Conservation (phyloP, 2,113 vertebrate genomes). For the Vimba vimba region DNA sequence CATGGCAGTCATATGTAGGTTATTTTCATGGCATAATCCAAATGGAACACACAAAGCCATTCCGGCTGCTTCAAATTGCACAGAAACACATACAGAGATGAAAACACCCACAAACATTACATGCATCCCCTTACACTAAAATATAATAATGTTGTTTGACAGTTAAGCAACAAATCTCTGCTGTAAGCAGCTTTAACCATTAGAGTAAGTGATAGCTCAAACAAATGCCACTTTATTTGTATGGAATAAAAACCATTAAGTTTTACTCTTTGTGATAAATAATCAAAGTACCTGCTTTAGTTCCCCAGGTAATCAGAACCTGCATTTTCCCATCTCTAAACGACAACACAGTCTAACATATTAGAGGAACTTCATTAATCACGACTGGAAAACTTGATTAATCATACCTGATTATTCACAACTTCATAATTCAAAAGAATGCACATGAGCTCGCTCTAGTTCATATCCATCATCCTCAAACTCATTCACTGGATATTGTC, state of each 20-base stretch:
- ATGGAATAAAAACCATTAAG: not conserved
- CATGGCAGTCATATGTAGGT: not conserved
- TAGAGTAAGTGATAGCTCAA: not conserved
- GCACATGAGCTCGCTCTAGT: not conserved
- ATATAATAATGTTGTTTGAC: not conserved
- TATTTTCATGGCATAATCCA: not conserved
- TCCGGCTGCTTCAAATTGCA: not conserved
- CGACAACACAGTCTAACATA: not conserved
- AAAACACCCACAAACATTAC: too few relatives aligned
- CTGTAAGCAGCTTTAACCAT: not conserved
- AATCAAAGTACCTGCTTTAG: constrained; percentile 6
- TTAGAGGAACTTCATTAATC: constrained; percentile 20
- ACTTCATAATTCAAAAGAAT: constrained; percentile 8
- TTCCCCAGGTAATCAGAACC: constrained; percentile 14
- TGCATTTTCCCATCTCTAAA: not conserved
- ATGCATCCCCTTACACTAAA: not conserved
- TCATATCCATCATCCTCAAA: constrained; percentile 2
- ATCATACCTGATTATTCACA: constrained; percentile 6
- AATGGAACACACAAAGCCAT: not conserved
- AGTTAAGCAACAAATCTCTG: not conserved
- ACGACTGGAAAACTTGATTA: constrained; percentile 11
- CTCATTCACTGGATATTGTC: not conserved
- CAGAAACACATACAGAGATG: not conserved
- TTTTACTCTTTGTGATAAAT: constrained; percentile 4
- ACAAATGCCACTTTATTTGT: not conserved